phyloP scores from a whole-genome alignment of 2,797 vertebrate species.

The Hephaestus fuliginosus region DNA sequence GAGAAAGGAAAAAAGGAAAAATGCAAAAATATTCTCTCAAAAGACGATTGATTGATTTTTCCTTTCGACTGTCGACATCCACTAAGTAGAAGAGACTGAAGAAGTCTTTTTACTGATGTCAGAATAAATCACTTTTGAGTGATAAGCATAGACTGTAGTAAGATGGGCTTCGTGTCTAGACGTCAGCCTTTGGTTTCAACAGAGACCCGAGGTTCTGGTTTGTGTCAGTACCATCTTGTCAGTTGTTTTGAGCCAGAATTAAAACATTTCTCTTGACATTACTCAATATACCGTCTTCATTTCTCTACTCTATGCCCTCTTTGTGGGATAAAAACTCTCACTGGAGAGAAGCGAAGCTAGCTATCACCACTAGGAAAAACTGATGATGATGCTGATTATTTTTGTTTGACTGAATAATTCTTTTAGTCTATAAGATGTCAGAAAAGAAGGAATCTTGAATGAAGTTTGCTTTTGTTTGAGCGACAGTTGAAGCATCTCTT shows the following conservation, averaged over 20 bases:
- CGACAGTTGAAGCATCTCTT: not conserved
- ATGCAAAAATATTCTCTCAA: not conserved
- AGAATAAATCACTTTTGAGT: not conserved
- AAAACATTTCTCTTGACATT: not conserved
- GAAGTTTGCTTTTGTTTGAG: too few species aligned
- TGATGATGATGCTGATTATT: too few species aligned
- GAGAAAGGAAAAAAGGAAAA: not conserved
- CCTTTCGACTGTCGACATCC: not conserved
- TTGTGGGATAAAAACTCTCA: not conserved
- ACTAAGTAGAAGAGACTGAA: not conserved
- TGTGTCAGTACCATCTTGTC: not conserved
- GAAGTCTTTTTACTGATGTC: not conserved
- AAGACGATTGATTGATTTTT: not conserved
- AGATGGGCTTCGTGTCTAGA: not conserved
- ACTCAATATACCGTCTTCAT: not conserved
- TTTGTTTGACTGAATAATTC: too few species aligned
- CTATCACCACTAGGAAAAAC: not conserved
- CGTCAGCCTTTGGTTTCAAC: not conserved
- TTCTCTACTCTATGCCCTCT: too few species aligned
- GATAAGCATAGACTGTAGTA: not conserved
- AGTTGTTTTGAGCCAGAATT: constrained; percentile 7
- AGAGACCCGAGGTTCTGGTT: not conserved
- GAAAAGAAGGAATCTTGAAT: not conserved
- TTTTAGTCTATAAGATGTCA: not conserved
- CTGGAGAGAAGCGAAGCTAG: not conserved